Percentiles rank a stretch among this genome's conserved stretches.
Conservation (phyloP, 2,888 invertebrate genomes). For the Hipparchia sbordonii region DNA sequence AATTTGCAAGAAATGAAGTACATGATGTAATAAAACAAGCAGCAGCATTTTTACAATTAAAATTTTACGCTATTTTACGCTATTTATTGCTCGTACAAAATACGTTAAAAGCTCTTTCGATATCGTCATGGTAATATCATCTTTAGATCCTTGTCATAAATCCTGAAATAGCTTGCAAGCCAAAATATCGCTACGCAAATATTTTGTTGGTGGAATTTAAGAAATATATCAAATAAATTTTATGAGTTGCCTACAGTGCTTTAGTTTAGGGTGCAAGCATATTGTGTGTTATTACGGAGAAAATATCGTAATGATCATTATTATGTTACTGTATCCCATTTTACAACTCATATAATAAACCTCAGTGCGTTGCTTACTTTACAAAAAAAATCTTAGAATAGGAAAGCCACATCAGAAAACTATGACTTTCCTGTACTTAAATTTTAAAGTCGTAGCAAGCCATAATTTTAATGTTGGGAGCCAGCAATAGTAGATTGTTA, state of each 20-base stretch:
- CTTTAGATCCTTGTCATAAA: background rate
- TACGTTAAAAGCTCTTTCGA: conserved; percentile 1
- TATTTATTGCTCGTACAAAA: background rate
- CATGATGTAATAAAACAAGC: conserved; percentile 3
- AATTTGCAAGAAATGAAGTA: background rate
- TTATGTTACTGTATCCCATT: too few relatives aligned
- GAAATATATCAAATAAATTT: conserved; percentile 37
- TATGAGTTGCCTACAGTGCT: conserved; percentile 31
- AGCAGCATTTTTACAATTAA: conserved; percentile 1
- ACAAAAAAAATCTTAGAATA: too few relatives aligned
- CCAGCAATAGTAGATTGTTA: too few relatives aligned
- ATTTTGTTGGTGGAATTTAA: conserved; percentile 28
- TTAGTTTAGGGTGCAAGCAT: background rate
- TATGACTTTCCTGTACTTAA: too few relatives aligned
- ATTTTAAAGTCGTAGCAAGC: too few relatives aligned
- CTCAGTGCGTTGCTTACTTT: too few relatives aligned
- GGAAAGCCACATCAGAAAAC: too few relatives aligned
- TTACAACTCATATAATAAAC: too few relatives aligned
- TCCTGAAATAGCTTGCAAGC: background rate
- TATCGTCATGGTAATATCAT: background rate
- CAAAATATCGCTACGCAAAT: conserved; percentile 20
- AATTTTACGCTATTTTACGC: background rate
- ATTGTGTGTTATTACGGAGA: background rate
- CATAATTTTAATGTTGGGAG: too few relatives aligned
- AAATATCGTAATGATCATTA: background rate